phyloP scores from a whole-genome alignment of 2,797 vertebrate species.

The Distichodus sexfasciatus region DNA sequence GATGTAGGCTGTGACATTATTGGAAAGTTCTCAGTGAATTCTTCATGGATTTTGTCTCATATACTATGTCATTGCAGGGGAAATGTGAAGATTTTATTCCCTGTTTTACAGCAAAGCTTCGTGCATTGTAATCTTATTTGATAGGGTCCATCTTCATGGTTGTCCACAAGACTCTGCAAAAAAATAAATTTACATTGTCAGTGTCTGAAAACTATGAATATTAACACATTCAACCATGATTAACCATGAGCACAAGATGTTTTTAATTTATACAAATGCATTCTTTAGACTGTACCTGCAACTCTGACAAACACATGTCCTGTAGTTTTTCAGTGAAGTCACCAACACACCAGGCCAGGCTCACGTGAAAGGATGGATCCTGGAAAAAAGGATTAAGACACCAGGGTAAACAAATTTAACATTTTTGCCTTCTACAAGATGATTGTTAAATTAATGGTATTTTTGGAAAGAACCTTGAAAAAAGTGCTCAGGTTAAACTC shows the following conservation, averaged over 20 bases:
- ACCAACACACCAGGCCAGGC: conserved; percentile 92
- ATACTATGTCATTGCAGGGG: conserved; percentile 66
- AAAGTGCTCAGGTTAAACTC: conserved; percentile 78
- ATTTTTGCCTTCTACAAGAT: background rate
- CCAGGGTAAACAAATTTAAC: background rate
- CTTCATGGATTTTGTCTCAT: too few species aligned
- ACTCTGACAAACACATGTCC: conserved; percentile 68
- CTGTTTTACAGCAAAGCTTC: conserved; percentile 84
- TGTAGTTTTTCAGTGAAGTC: conserved; percentile 70
- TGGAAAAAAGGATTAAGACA: conserved; percentile 55
- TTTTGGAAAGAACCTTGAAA: conserved; percentile 76
- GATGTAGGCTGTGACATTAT: background rate
- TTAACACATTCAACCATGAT: background rate
- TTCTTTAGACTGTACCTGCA: conserved; percentile 78
- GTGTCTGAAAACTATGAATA: background rate
- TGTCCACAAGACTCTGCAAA: conserved; percentile 75
- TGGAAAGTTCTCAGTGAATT: background rate
- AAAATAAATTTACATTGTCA: background rate
- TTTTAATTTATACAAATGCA: background rate
- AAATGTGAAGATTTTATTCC: conserved; percentile 88
- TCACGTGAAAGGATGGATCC: conserved; percentile 93
- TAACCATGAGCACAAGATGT: too few species aligned
- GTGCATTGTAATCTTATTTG: conserved; percentile 71
- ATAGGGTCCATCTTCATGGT: conserved; percentile 78
- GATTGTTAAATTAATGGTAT: background rate